Evolutionary conservation across 2,888 invertebrate species (phyloP).

Genomic region (Chymomyza fuscimana): DNA sequence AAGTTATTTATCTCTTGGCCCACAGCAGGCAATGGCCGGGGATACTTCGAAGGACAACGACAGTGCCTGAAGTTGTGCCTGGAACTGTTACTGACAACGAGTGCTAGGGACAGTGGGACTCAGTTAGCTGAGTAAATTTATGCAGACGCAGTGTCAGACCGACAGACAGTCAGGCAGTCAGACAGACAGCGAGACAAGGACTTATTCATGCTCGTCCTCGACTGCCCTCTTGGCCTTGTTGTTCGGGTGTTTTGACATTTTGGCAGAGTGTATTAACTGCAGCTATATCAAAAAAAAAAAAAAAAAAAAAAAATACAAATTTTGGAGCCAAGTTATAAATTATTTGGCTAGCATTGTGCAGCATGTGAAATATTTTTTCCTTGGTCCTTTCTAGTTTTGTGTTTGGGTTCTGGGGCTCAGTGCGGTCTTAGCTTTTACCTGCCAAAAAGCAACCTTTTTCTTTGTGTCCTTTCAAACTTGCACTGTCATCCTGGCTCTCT

Average conservation of each 20-base stretch:
- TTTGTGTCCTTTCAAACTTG: not conserved
- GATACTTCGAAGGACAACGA: not conserved
- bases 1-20: slow-evolving; percentile 63
- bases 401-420: no score
- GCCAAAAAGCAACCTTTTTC: not conserved
- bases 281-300: slow-evolving; percentile 61
- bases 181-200: not conserved
- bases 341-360: slow-evolving; percentile 70
- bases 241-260: not conserved
- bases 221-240: not conserved
- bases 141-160: slow-evolving; percentile 31
- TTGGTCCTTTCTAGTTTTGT: not conserved
- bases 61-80: not conserved
- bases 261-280: slow-evolving; percentile 60
- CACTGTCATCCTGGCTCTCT: not conserved
- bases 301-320: slow-evolving; percentile 7
- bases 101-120: not conserved
- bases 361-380: slow-evolving; percentile 12
- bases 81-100: slow-evolving; percentile 10
- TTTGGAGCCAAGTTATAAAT: slow-evolving; percentile 69
- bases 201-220: no score
- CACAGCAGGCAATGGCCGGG: slow-evolving; percentile 4
- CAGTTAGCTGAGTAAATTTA: slow-evolving; percentile 3
- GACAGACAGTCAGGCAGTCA: not conserved
- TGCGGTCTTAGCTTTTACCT: not conserved